These are phyloP conservation scores for Phalanger gymnotis DNA, from an alignment of 2,797 vertebrate genomes.

Conservation along the genomic window DNA sequence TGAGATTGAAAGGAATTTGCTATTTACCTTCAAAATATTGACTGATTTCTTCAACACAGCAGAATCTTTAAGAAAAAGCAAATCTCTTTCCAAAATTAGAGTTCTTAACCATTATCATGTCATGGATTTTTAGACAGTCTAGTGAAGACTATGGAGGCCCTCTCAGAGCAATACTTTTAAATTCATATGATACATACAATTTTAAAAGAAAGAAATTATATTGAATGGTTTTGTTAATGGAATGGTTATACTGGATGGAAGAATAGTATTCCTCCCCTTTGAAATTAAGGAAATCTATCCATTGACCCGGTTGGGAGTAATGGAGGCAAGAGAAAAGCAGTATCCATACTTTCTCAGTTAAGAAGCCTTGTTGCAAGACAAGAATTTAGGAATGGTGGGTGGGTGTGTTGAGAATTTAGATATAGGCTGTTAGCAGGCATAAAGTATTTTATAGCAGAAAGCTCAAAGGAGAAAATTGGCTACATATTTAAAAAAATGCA, in stretches of 20 bases:
- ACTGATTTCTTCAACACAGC: constrained; percentile 38
- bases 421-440: not conserved
- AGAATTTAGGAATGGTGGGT: not conserved
- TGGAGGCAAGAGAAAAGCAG: not conserved
- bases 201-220: not conserved
- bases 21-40: constrained; percentile 60
- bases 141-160: not conserved
- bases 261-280: not conserved
- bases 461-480: not conserved
- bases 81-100: constrained; percentile 86
- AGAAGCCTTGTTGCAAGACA: not conserved
- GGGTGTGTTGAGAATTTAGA: not conserved
- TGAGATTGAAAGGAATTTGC: not conserved
- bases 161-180: not conserved
- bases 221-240: not conserved
- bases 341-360: not conserved
- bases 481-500: not conserved
- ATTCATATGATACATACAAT: not conserved
- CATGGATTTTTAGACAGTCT: not conserved
- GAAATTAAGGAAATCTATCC: not conserved
- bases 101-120: not conserved
- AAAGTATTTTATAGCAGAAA: not conserved
- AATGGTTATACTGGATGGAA: not conserved
- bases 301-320: not conserved
- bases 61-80: constrained; percentile 49